Conservation (phyloP, 2,888 invertebrate genomes). For the Ormia ochracea region DNA sequence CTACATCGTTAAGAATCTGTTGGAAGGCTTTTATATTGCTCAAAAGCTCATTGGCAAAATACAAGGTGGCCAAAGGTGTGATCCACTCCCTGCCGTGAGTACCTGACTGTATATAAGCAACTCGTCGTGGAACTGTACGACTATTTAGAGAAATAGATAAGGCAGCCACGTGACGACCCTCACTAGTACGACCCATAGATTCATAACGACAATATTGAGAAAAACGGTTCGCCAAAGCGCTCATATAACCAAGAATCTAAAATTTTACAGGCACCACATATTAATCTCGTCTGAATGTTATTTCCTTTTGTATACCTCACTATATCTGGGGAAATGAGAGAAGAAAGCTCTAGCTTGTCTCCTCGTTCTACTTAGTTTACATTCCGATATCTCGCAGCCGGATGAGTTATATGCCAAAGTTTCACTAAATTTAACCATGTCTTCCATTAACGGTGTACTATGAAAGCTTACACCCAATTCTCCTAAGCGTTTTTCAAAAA, state of each 20-base stretch:
- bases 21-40: conserved; percentile 77
- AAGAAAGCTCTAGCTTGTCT: conserved; percentile 74
- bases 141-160: conserved; percentile 72
- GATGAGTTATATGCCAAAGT: conserved; percentile 31
- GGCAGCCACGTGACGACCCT: conserved; percentile 74
- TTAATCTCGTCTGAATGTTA: background rate
- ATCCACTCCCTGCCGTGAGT: conserved; percentile 83
- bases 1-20: conserved; percentile 71
- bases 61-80: conserved; percentile 81
- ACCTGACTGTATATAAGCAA: conserved; percentile 75
- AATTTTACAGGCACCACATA: background rate
- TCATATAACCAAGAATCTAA: conserved; percentile 73
- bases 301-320: no score
- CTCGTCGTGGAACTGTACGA: conserved; percentile 67
- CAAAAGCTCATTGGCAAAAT: conserved; percentile 81
- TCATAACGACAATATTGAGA: conserved; percentile 74
- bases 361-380: conserved; percentile 69
- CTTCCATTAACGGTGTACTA: conserved; percentile 70
- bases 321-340: conserved; percentile 73
- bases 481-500: conserved; percentile 70
- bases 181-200: conserved; percentile 71
- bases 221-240: conserved; percentile 70
- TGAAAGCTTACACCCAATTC: conserved; percentile 69
- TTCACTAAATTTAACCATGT: conserved; percentile 67
- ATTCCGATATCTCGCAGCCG: conserved; percentile 66